Base-by-base conservation (phyloP, 2,113 vertebrate species). In the Kryptolebias marmoratus region DNA sequence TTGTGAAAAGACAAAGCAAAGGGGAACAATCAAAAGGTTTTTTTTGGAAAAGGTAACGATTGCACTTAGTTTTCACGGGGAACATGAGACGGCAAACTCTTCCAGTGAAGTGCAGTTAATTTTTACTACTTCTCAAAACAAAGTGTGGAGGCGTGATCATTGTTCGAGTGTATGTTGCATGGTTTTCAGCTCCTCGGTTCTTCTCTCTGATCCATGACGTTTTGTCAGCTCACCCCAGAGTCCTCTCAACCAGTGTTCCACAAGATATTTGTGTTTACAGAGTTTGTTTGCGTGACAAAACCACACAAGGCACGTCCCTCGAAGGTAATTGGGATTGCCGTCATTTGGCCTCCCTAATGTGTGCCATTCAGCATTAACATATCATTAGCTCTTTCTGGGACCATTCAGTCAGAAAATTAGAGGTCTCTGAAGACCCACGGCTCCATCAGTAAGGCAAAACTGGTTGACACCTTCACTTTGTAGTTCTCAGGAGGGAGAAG, bases 331-430 rank as follows among this genome's bases (percentile, higher is more conserved):
- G 87, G 82, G 83, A 89, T 78, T 82, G 88, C 83, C 80, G 85
- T 91, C 88, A 83, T 83, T 78, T 73, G 74, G 81, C 75, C 68
- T 88, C 89, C 88, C 90, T 72, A 67, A 82, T 74, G 88, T 74
- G 83, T 85, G 80, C 78, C 85, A 85, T 73, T 89, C 79, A 76
- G 76, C 90, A 88, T 91, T 91, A 93, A 87, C 93, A 91, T 91
- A 84, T 93, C 89, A 91, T 93, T 91, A 91, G 87, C 82, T 90
- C 84, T 84, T 89, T 87, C 81, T 86, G 88, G 82, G 87, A 85
- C 81, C 85, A 65, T 85, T 91, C 90, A 91, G 82, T 90, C 84
- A 87, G 90, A 93, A 91, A 92, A 92, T 90, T 78, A 81, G 90
- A 68, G 88, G 87, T 88, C 90, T 87, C 91, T 31, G 5, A 54